Evolutionary conservation across 2,113 vertebrate species (phyloP).

Genomic region (human): GRCh38 chr17:52795001-52795500

Average conservation of each 20-base stretch:
- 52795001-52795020: background rate
- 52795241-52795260: background rate
- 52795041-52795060: background rate
- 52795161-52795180: background rate
- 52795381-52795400: too few relatives aligned
- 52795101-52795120: background rate
- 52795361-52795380: too few relatives aligned
- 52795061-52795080: background rate
- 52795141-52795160: background rate
- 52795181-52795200: background rate
- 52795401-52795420: background rate
- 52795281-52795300: background rate
- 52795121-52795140: background rate
- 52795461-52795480: too few relatives aligned
- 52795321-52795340: background rate
- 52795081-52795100: background rate
- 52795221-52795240: background rate
- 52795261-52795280: background rate
- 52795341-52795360: background rate
- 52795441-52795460: background rate
- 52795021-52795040: background rate
- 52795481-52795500: background rate
- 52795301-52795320: constrained; percentile 25
- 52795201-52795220: background rate
- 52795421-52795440: background rate